Percentiles rank a stretch among this genome's conserved stretches.
Conservation (phyloP, 2,113 vertebrate genomes). For the Formicarius rufipectus region DNA sequence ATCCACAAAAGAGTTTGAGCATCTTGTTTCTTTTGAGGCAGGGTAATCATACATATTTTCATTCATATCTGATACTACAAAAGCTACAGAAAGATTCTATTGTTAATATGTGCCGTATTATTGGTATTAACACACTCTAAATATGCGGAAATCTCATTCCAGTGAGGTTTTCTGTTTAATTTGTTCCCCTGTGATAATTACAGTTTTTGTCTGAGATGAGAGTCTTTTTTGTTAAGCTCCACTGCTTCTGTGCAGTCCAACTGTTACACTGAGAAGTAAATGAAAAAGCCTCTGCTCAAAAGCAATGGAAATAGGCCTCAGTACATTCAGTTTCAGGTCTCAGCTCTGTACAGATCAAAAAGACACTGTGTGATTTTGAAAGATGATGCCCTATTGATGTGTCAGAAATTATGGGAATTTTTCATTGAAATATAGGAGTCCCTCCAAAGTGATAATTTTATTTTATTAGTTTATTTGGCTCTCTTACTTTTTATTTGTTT, state of each 20-base stretch:
- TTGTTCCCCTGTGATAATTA: slow-evolving; percentile 72
- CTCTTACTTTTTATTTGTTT: not conserved
- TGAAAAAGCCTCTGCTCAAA: slow-evolving; percentile 54
- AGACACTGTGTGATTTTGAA: not conserved
- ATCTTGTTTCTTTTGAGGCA: slow-evolving; percentile 49
- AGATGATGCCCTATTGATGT: not conserved
- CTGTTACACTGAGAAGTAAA: slow-evolving; percentile 54
- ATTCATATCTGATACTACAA: slow-evolving; percentile 47
- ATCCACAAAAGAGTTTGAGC: not conserved
- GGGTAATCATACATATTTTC: slow-evolving; percentile 38
- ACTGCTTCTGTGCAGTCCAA: slow-evolving; percentile 63
- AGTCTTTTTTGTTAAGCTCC: slow-evolving; percentile 68
- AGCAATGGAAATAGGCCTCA: slow-evolving; percentile 14
- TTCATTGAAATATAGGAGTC: not conserved
- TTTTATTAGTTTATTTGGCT: not conserved
- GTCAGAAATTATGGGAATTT: not conserved
- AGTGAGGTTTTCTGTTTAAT: slow-evolving; percentile 60
- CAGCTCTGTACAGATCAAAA: not conserved
- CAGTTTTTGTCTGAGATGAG: slow-evolving; percentile 67
- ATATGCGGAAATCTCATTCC: slow-evolving; percentile 61
- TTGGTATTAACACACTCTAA: slow-evolving; percentile 60
- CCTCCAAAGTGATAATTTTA: not conserved
- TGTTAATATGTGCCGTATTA: slow-evolving; percentile 52
- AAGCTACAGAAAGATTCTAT: slow-evolving; percentile 54
- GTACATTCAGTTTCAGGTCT: slow-evolving; percentile 26